Conservation (phyloP, 1,140 invertebrate genomes). For the Achatina immaculata region DNA sequence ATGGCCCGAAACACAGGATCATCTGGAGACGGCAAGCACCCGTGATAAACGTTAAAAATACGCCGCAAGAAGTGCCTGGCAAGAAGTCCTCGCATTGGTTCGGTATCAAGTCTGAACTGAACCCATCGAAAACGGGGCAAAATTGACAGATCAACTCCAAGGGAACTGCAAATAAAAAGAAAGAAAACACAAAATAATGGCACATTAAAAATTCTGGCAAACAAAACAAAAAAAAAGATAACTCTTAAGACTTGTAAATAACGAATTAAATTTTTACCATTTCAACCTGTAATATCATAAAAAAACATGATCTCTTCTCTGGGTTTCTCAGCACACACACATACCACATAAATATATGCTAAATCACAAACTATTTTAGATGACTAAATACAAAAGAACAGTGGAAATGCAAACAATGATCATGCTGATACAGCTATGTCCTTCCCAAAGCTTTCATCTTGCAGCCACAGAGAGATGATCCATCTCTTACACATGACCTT, state of each 20-base stretch:
- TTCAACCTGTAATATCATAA: too few species aligned
- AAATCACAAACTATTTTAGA: too few species aligned
- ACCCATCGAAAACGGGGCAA: slow-evolving; percentile 69
- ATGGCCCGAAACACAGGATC: slow-evolving; percentile 57
- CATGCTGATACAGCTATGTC: too few species aligned
- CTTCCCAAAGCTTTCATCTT: too few species aligned
- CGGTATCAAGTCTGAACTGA: slow-evolving; percentile 65
- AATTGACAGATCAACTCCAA: slow-evolving; percentile 63
- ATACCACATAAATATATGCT: too few species aligned
- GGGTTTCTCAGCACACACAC: too few species aligned
- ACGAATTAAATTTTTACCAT: background rate
- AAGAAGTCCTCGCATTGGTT: slow-evolving; percentile 64
- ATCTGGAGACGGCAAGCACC: slow-evolving; percentile 57
- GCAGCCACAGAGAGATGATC: too few species aligned
- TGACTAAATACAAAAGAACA: too few species aligned
- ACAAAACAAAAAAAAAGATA: slow-evolving; percentile 26
- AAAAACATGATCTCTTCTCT: too few species aligned
- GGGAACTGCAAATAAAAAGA: slow-evolving; percentile 54
- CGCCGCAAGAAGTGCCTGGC: slow-evolving; percentile 63
- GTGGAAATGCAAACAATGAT: too few species aligned
- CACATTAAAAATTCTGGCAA: background rate
- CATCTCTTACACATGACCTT: too few species aligned
- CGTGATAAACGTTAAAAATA: slow-evolving; percentile 53
- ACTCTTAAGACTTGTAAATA: background rate
- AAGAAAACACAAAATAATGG: slow-evolving; percentile 15